These are phyloP conservation scores for Neotoxoptera formosana DNA, from an alignment of 1,140 invertebrate genomes.

Conservation along the genomic window DNA sequence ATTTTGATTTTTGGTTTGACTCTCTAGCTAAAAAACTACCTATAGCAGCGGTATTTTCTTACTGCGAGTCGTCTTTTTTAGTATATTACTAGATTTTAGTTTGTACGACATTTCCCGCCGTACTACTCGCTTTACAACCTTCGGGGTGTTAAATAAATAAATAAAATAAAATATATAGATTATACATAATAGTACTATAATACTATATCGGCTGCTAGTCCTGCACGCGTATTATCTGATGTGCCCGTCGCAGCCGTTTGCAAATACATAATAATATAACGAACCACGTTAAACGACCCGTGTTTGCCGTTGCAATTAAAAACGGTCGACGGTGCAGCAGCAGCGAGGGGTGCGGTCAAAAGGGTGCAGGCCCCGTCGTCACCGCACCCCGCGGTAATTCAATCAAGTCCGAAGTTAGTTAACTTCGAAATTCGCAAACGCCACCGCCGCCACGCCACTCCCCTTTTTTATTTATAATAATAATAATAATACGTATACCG, in stretches of 20 bases:
- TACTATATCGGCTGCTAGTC: background rate
- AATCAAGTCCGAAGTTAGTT: slow-evolving; percentile 57
- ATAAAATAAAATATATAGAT: background rate
- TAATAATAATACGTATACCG: background rate
- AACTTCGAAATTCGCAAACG: slow-evolving; percentile 41
- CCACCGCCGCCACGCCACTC: background rate
- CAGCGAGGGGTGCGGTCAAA: slow-evolving; percentile 50
- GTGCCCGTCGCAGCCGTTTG: background rate
- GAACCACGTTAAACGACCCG: slow-evolving; percentile 49
- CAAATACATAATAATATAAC: slow-evolving; percentile 38
- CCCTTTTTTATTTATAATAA: background rate
- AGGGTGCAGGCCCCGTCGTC: slow-evolving; percentile 45
- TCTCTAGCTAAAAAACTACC: too few species aligned
- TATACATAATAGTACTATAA: too few species aligned
- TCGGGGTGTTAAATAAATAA: background rate
- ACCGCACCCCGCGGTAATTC: slow-evolving; percentile 39
- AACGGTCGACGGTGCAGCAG: background rate
- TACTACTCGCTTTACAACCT: too few species aligned
- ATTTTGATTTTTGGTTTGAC: too few species aligned
- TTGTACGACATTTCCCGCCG: too few species aligned
- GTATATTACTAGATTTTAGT: too few species aligned
- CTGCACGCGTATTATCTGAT: background rate
- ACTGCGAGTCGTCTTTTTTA: too few species aligned
- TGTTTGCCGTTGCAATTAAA: slow-evolving; percentile 49
- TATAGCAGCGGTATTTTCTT: too few species aligned